A percentile compares a stretch with the other conserved stretches of the same genome.
Evolutionary conservation across 2,113 vertebrate genomes (phyloP).

Genomic region (Salvelinus sp.): DNA sequence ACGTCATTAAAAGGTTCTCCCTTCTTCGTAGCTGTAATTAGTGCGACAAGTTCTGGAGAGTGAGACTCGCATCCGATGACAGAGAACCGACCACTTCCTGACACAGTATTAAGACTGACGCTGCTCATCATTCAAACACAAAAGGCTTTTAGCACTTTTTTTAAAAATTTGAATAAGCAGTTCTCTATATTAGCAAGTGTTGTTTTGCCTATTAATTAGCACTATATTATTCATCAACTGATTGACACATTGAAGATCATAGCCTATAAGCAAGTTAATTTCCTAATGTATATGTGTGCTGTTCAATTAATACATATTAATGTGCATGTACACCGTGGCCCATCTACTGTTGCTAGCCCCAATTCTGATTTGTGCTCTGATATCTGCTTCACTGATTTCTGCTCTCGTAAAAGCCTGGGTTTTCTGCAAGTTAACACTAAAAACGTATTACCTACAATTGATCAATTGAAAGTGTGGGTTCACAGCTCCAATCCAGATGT

Average conservation of each 20-base stretch:
- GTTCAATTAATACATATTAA: background rate
- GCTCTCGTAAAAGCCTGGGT: no score
- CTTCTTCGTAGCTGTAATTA: slow-evolving; percentile 8
- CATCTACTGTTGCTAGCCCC: no score
- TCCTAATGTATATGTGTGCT: background rate
- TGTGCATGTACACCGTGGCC: no score
- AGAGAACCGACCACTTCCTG: background rate
- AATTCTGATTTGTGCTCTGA: no score
- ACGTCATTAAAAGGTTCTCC: no score
- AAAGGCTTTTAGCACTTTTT: background rate
- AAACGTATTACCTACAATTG: no score
- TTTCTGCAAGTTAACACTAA: no score
- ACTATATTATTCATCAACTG: background rate
- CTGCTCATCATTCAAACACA: background rate
- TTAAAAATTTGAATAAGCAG: background rate
- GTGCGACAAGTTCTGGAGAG: slow-evolving; percentile 15
- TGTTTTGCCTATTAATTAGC: background rate
- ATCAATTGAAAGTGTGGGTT: no score
- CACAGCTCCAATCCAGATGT: no score
- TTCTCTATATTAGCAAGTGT: background rate
- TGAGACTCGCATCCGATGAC: slow-evolving; percentile 9
- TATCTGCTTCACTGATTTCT: no score
- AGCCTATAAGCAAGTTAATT: background rate
- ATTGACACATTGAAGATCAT: background rate
- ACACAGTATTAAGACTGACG: background rate